phyloP scores from a whole-genome alignment of 2,888 invertebrate species.

The Syrphus vitripennis region DNA sequence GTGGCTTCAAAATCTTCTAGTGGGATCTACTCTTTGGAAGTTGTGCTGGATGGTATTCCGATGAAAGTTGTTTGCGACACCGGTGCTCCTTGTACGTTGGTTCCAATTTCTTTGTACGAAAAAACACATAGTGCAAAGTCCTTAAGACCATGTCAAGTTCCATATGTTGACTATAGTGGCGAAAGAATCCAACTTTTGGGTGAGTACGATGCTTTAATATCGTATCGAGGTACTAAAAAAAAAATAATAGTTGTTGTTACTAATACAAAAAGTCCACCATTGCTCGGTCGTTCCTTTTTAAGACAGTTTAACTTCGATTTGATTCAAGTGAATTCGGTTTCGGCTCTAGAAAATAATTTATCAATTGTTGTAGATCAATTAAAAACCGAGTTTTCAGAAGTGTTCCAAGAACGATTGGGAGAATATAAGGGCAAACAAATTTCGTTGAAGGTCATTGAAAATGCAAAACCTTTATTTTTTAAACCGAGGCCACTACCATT shows the following conservation, averaged over 20 bases:
- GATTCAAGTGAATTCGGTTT: constrained; percentile 33
- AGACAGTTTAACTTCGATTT: constrained; percentile 45
- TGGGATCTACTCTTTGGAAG: constrained; percentile 3
- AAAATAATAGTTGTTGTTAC: constrained; percentile 20
- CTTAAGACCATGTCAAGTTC: constrained; percentile 12
- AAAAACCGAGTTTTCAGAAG: constrained; percentile 30
- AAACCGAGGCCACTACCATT: constrained; percentile 28
- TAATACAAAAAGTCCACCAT: constrained; percentile 14
- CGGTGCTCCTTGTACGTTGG: constrained; percentile 43
- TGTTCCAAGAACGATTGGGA: constrained; percentile 21
- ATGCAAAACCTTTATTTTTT: constrained; percentile 35
- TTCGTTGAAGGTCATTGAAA: neutral
- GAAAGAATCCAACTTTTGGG: constrained; percentile 8
- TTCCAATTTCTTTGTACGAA: constrained; percentile 35
- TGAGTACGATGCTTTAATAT: constrained; percentile 29
- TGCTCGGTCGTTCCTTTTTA: constrained; percentile 19
- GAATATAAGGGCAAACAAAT: neutral
- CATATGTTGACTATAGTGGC: constrained; percentile 20
- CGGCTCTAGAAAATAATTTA: neutral
- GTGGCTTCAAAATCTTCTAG: constrained; percentile 11
- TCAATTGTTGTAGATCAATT: neutral
- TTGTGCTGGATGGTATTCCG: constrained; percentile 26
- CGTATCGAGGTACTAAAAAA: constrained; percentile 7
- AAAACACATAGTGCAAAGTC: constrained; percentile 15
- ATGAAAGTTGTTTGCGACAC: constrained; percentile 42